Conservation (phyloP, 2,113 vertebrate species). For the Hippoglossus stenolepis region DNA sequence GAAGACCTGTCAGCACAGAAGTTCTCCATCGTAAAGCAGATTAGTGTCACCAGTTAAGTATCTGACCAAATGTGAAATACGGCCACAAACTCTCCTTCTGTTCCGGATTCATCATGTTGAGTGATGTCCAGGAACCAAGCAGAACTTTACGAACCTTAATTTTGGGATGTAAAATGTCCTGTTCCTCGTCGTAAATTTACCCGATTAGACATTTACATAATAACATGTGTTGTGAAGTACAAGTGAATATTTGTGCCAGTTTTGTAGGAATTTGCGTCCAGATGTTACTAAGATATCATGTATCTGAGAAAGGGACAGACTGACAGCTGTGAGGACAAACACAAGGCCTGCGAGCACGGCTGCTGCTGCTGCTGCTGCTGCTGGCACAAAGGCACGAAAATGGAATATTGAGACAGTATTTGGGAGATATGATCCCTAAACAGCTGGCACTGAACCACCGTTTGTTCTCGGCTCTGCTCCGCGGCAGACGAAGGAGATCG, state of each 20-base stretch:
- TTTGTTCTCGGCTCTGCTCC: conserved; percentile 53
- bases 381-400: conserved; percentile 6
- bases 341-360: background rate
- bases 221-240: no score
- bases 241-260: background rate
- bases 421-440: conserved; percentile 45
- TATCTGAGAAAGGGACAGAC: background rate
- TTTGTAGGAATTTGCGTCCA: background rate
- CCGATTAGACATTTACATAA: no score
- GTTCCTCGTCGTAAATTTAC: no score
- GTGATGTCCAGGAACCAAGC: no score
- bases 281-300: background rate
- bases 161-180: no score
- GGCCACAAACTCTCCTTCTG: background rate
- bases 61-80: background rate
- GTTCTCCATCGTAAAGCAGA: background rate
- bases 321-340: background rate
- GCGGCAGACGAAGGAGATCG: conserved; percentile 52
- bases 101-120: background rate
- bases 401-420: conserved; percentile 22
- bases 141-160: no score
- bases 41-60: background rate
- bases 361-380: background rate
- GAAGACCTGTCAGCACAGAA: background rate
- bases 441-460: conserved; percentile 51